Conservation (phyloP, 2,797 vertebrate genomes). For the Margarornis squamiger region DNA sequence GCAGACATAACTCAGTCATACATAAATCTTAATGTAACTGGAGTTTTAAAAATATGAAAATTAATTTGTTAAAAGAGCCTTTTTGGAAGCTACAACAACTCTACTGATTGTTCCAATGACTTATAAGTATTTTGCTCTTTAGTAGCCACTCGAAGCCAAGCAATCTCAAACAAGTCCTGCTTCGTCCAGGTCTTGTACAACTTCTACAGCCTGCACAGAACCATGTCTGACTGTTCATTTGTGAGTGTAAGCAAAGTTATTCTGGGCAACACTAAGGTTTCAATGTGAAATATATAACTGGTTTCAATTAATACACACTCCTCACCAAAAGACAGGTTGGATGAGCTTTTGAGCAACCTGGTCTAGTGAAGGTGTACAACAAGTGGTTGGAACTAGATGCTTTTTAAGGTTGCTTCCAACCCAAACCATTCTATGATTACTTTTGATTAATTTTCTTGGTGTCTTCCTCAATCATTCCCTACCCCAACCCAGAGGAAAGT, state of each 20-base stretch:
- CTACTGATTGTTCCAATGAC: background rate
- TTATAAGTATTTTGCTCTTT: background rate
- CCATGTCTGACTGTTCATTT: background rate
- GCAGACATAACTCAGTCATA: background rate
- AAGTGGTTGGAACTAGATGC: background rate
- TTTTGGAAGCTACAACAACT: background rate
- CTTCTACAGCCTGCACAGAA: background rate
- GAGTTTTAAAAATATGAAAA: conserved; percentile 23
- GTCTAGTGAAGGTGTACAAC: background rate
- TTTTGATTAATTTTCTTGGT: background rate
- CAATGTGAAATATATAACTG: background rate
- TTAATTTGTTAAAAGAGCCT: background rate
- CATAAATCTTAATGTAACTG: background rate
- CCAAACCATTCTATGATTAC: background rate
- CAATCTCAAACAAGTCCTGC: background rate
- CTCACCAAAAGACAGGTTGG: background rate
- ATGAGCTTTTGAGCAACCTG: background rate
- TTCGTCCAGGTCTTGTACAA: background rate
- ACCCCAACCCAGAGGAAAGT: background rate
- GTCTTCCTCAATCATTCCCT: background rate
- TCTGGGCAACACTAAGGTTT: accelerated
- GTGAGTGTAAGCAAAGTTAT: background rate
- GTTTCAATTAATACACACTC: background rate
- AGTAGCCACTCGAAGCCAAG: background rate
- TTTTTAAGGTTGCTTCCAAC: background rate